A percentile compares a stretch with the other conserved stretches of the same genome.
Conservation (phyloP, 2,113 vertebrate genomes). For the Cyprinodon variegatus region DNA sequence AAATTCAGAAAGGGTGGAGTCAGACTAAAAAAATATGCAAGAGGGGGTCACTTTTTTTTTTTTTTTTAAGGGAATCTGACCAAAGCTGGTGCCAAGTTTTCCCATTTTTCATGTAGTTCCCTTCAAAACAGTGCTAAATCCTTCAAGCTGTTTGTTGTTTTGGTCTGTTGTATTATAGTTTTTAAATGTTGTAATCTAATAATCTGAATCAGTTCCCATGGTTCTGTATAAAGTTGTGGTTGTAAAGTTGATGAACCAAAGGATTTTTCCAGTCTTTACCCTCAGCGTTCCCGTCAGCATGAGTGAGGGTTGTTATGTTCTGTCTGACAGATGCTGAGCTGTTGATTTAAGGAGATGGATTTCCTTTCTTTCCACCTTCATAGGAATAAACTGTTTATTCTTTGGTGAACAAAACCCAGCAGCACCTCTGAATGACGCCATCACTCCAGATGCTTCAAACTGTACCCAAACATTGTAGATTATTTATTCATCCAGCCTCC, state of each 20-base stretch:
- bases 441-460: not conserved
- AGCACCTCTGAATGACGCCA: not conserved
- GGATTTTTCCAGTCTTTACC: not conserved
- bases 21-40: no score
- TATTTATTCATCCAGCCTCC: conserved; percentile 29
- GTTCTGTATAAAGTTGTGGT: not conserved
- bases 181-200: not conserved
- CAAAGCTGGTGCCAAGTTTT: not conserved
- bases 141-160: not conserved
- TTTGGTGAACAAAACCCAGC: not conserved
- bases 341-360: not conserved
- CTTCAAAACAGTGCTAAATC: not conserved
- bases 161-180: not conserved
- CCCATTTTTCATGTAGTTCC: not conserved
- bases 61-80: not conserved
- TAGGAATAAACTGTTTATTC: not conserved
- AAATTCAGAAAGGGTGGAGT: no score
- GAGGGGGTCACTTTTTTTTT: no score
- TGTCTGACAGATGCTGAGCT: not conserved
- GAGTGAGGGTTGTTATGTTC: not conserved
- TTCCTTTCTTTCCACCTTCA: not conserved
- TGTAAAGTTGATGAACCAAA: not conserved
- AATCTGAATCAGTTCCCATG: not conserved
- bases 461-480: not conserved
- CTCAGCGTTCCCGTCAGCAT: not conserved